Evolutionary conservation across 2,888 invertebrate species (phyloP), one percentile per base, ranked within the genome.

Genomic region (Glyphotaelius pellucidus): DNA sequence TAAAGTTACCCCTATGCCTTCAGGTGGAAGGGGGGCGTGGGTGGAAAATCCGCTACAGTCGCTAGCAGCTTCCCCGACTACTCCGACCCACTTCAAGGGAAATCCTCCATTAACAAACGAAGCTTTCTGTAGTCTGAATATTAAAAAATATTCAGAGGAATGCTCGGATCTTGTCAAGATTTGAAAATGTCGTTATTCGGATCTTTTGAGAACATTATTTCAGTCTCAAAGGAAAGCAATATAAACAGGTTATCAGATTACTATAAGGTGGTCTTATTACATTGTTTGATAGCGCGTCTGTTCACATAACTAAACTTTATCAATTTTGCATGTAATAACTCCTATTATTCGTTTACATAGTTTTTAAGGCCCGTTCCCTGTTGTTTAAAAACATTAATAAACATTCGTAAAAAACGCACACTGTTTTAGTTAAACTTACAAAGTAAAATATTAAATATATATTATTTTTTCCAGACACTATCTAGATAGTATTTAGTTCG

Each of bases 31-130:
- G 5, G 42, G 42, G 12, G 42, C 1, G 42, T 42, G 42, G 25
- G 79, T 80, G 30, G 35, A 89, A 89, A 80, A 19, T 7, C n/a
- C 79, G 88, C 88, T 79, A 32, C 35, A 89, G 67, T n/a, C 67
- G 67, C 67, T 67, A 2, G 9, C 67, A 67, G 9, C 67, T 25
- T 67, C 67, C n/a, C 25, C 25, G 67, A 67, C 67, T 67, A n/a
- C 67, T 25, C 67, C 67, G 25, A 32, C 88, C 79, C 88, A 88
- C 67, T 88, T 79, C 88, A 79, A 67, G 52, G 25, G 11, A 86
- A 11, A 32, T 89, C 25, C 90, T 90, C 81, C 90, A 81, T 90
- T 90, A 90, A 42, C 90, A 90, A 90, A 38, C 80, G 81, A 81
- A 81, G n/a, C 4, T 90, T 42, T 90, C 47, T 88, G 67, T 47